These are phyloP conservation scores for Cottus gobio DNA, from an alignment of 2,113 vertebrate genomes.

Conservation along the genomic window DNA sequence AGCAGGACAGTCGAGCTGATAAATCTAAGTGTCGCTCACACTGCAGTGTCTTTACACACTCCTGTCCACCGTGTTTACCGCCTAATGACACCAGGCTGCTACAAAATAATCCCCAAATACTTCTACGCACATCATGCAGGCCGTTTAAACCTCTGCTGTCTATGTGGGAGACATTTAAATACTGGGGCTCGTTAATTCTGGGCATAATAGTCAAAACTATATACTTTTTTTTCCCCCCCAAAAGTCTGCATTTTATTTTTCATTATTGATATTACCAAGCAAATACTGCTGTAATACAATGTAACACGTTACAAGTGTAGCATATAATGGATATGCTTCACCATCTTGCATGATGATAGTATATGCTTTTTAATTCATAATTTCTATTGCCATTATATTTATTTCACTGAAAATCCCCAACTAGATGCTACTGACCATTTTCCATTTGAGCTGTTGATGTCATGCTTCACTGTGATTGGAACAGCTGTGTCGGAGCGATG, in stretches of 20 bases:
- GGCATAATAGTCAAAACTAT: not conserved
- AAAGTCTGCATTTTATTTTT: not conserved
- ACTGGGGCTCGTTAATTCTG: not conserved
- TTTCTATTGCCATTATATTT: not conserved
- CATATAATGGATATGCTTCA: not conserved
- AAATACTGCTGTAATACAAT: not conserved
- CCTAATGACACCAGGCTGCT: not conserved
- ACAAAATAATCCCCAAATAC: not conserved
- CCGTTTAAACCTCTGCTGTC: not conserved
- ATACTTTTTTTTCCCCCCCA: too few species aligned
- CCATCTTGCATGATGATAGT: not conserved
- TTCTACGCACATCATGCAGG: not conserved
- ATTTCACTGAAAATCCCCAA: not conserved
- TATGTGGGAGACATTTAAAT: not conserved
- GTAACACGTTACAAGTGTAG: not conserved
- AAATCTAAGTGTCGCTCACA: not conserved
- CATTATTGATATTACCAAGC: not conserved
- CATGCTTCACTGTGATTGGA: slow-evolving; percentile 11
- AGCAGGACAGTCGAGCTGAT: too few species aligned
- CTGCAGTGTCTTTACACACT: not conserved
- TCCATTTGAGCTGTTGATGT: slow-evolving; percentile 14
- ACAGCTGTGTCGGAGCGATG: slow-evolving; percentile 8
- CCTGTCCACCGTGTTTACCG: slow-evolving; percentile 2
- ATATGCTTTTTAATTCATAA: not conserved
- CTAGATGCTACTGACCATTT: not conserved